Conservation (phyloP, 2,797 vertebrate genomes). For the Anguilla marmorata region DNA sequence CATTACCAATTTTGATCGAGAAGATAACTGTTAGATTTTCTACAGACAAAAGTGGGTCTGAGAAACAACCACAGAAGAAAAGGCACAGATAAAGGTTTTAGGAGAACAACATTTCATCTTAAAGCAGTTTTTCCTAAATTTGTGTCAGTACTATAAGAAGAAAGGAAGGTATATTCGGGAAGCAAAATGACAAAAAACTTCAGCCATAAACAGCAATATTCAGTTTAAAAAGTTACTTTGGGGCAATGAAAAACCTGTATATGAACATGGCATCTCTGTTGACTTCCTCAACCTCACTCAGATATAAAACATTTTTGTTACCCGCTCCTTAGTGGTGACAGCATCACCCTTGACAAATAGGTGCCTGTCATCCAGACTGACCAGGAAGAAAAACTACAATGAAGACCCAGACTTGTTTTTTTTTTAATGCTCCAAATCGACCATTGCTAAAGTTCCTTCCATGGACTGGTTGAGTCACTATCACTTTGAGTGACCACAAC, state of each 20-base stretch:
- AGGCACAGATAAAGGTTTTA: too few species aligned
- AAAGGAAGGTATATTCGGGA: background rate
- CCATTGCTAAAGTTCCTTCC: background rate
- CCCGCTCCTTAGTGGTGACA: background rate
- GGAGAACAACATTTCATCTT: too few species aligned
- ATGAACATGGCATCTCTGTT: background rate
- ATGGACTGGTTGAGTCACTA: background rate
- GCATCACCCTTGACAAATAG: background rate
- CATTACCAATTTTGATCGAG: too few species aligned
- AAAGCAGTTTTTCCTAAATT: too few species aligned
- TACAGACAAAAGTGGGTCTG: too few species aligned
- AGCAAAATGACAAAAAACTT: background rate
- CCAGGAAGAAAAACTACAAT: background rate
- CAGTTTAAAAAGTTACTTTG: background rate
- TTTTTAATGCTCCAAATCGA: constrained; percentile 11
- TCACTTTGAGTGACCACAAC: constrained; percentile 6
- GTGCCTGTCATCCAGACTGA: constrained; percentile 11
- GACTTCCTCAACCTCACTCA: background rate
- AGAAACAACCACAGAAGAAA: too few species aligned
- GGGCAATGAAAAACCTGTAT: background rate
- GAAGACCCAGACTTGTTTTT: background rate
- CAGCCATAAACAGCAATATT: background rate
- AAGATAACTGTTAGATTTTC: too few species aligned
- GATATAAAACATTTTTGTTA: background rate
- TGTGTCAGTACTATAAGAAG: background rate